phyloP scores from a whole-genome alignment of 2,113 vertebrate genomes.

The Hypocryptadius cinnamomeus region DNA sequence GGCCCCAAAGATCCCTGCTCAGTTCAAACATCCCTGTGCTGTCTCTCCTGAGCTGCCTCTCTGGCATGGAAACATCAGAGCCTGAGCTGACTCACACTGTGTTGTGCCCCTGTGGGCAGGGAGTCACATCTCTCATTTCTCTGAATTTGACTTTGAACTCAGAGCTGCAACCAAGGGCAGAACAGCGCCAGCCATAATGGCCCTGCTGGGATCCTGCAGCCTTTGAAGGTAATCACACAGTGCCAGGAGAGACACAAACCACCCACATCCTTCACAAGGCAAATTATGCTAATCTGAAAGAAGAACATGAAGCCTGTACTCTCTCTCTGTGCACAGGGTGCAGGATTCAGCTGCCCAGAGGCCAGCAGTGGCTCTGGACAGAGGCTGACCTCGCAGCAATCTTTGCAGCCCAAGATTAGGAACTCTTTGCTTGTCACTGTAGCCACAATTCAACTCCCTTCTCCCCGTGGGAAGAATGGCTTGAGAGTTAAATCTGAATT shows the following conservation, averaged over 20 bases:
- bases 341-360: not conserved
- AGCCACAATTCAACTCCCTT: not conserved
- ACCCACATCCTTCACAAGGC: not conserved
- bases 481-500: not conserved
- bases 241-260: not conserved
- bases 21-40: not conserved
- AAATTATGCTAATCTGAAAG: not conserved
- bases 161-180: not conserved
- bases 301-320: not conserved
- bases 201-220: not conserved
- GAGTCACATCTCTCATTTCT: not conserved
- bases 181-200: not conserved
- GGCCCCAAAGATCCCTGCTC: not conserved
- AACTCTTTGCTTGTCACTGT: not conserved
- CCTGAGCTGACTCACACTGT: not conserved
- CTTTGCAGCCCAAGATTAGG: not conserved
- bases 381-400: not conserved
- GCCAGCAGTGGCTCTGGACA: not conserved
- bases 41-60: not conserved
- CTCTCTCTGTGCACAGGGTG: not conserved
- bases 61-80: not conserved
- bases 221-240: not conserved
- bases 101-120: not conserved
- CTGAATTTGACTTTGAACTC: conserved; percentile 2
- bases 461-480: not conserved